A percentile compares a stretch with the other conserved stretches of the same genome.
Evolutionary conservation across 2,888 invertebrate species (phyloP).

Genomic region (Hyalella azteca): DNA sequence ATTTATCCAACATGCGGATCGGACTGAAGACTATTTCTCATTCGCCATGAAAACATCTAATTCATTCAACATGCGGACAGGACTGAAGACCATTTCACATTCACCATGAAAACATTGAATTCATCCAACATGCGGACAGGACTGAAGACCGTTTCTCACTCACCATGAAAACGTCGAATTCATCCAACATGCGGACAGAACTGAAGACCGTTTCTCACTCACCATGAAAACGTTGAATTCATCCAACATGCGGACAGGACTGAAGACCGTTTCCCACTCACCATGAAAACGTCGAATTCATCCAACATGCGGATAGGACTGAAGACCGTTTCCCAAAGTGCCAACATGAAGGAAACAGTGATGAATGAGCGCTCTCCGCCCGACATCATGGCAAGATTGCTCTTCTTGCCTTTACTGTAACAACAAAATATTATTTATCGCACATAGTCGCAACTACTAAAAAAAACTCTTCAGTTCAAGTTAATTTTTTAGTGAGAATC

Average conservation of each 20-base stretch:
- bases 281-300: conserved; percentile 97
- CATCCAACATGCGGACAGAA: conserved; percentile 93
- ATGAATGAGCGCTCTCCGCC: conserved; percentile 96
- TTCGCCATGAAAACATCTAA: too few species aligned
- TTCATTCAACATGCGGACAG: too few species aligned
- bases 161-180: conserved; percentile 97
- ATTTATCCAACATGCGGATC: too few species aligned
- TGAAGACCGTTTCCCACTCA: conserved; percentile 84
- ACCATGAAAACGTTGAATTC: conserved; percentile 98
- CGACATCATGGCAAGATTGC: conserved; percentile 68
- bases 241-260: conserved; percentile 92
- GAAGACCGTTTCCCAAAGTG: conserved; percentile 90
- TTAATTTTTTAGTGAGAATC: too few species aligned
- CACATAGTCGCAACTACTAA: too few species aligned
- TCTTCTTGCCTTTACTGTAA: background rate
- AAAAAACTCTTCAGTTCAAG: too few species aligned
- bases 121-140: conserved; percentile 96
- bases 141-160: conserved; percentile 81
- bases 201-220: conserved; percentile 82
- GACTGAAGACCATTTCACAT: too few species aligned
- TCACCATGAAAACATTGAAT: too few species aligned
- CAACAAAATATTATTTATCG: background rate
- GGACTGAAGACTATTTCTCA: too few species aligned
- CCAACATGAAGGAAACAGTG: conserved; percentile 91
- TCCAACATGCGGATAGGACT: conserved; percentile 93